Evolutionary conservation across 2,113 vertebrate genomes (phyloP).

Genomic region (Indri indri): DNA sequence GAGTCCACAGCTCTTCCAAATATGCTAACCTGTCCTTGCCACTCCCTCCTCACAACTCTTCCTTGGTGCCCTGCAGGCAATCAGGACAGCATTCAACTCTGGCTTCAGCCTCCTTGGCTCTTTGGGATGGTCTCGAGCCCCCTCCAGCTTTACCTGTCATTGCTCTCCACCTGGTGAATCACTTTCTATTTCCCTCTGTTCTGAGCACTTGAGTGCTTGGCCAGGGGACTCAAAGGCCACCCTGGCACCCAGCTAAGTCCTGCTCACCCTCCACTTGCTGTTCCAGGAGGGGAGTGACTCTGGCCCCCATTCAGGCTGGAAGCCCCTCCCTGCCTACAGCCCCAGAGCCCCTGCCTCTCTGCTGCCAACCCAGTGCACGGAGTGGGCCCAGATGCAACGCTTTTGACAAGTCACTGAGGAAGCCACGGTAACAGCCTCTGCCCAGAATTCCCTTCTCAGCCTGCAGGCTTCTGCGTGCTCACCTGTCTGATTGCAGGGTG

Average conservation of each 20-base stretch:
- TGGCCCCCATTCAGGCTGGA: neutral
- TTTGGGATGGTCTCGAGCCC: neutral
- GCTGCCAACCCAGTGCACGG: neutral
- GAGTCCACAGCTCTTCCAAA: neutral
- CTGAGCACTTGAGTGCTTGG: neutral
- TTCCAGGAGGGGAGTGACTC: neutral
- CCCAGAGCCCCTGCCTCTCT: neutral
- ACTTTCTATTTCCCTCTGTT: neutral
- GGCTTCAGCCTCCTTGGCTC: neutral
- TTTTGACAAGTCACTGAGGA: neutral
- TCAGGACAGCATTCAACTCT: neutral
- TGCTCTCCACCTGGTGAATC: neutral
- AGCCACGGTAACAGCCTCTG: no score
- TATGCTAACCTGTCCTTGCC: neutral
- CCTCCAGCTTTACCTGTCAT: neutral
- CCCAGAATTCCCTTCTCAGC: neutral
- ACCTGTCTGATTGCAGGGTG: no score
- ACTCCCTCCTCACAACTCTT: neutral
- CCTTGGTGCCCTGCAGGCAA: neutral
- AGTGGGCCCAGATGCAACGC: no score
- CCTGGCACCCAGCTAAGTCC: neutral
- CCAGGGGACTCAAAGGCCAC: neutral
- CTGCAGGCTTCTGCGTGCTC: neutral
- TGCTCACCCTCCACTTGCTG: neutral
- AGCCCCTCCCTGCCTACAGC: neutral